Evolutionary conservation across 2,113 vertebrate genomes (phyloP).

Genomic region (Synchiropus splendidus): DNA sequence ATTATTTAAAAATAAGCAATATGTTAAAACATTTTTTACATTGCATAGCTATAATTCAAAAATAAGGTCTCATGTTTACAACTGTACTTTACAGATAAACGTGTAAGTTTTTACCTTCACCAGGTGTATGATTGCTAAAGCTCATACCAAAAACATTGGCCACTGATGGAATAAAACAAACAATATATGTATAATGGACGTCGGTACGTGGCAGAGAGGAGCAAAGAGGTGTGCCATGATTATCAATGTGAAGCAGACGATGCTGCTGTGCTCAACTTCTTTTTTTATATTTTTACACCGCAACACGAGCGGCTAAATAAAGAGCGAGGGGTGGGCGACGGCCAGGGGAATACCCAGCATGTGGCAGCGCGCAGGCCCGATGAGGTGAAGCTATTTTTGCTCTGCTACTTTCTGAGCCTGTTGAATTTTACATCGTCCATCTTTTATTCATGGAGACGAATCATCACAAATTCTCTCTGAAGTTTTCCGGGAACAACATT

Average conservation of each 20-base stretch:
- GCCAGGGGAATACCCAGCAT: conserved; percentile 57
- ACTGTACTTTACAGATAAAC: too few relatives aligned
- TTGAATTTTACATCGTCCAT: conserved; percentile 46
- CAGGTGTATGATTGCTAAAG: too few relatives aligned
- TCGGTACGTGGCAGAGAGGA: too few relatives aligned
- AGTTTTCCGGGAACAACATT: conserved; percentile 21
- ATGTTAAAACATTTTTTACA: too few relatives aligned
- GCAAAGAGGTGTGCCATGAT: too few relatives aligned
- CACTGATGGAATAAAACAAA: too few relatives aligned
- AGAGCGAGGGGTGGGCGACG: conserved; percentile 34
- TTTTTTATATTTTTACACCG: conserved; percentile 20
- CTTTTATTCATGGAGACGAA: conserved; percentile 48
- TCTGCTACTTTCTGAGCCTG: conserved; percentile 30
- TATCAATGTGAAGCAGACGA: conserved; percentile 23
- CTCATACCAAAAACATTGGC: too few relatives aligned
- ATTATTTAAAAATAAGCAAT: too few relatives aligned
- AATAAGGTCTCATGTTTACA: too few relatives aligned
- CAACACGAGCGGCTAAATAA: conserved; percentile 44
- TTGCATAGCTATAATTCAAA: too few relatives aligned
- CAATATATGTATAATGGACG: too few relatives aligned
- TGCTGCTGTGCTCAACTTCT: conserved; percentile 3
- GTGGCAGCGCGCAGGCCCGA: conserved; percentile 34
- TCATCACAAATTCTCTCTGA: conserved; percentile 48
- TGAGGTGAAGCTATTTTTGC: conserved; percentile 48
- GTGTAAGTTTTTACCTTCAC: too few relatives aligned